Percentiles rank a stretch among this genome's conserved stretches.
These are phyloP conservation scores for Philereme transversata DNA, from an alignment of 2,888 invertebrate species.

Conservation along the genomic window DNA sequence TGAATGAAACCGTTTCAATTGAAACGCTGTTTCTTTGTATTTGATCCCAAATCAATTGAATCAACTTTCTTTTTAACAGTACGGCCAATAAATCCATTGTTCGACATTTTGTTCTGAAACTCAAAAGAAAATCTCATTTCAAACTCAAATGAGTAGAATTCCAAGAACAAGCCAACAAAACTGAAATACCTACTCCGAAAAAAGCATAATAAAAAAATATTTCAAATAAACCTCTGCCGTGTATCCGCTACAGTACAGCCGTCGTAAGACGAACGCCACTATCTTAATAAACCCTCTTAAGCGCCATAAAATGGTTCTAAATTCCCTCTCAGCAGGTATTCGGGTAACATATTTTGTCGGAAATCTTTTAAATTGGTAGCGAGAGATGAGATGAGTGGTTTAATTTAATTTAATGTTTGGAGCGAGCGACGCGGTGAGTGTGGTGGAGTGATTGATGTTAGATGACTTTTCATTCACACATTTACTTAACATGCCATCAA, in stretches of 20 bases:
- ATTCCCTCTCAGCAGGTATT: constrained; percentile 26
- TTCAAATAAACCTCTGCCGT: too few species aligned
- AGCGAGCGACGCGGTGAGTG: constrained; percentile 26
- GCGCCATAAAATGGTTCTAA: constrained; percentile 30
- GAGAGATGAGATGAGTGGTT: constrained; percentile 45
- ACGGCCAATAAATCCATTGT: too few species aligned
- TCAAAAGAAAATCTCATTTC: too few species aligned
- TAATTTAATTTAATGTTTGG: constrained; percentile 49
- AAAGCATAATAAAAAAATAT: too few species aligned
- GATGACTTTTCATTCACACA: constrained; percentile 48
- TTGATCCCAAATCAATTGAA: not conserved
- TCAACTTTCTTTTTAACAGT: not conserved
- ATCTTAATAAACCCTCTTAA: not conserved
- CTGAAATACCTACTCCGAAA: too few species aligned
- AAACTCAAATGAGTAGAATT: too few species aligned
- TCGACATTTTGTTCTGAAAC: too few species aligned
- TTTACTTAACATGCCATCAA: constrained; percentile 38
- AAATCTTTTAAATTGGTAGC: constrained; percentile 25
- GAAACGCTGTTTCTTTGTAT: constrained; percentile 11
- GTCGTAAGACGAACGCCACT: too few species aligned
- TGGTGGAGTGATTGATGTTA: constrained; percentile 49
- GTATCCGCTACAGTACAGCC: too few species aligned
- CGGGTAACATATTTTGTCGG: constrained; percentile 11
- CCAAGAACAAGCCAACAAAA: too few species aligned
- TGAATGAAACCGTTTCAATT: constrained; percentile 19